Conservation (phyloP, 2,113 vertebrate genomes). For the Halcyon senegalensis region DNA sequence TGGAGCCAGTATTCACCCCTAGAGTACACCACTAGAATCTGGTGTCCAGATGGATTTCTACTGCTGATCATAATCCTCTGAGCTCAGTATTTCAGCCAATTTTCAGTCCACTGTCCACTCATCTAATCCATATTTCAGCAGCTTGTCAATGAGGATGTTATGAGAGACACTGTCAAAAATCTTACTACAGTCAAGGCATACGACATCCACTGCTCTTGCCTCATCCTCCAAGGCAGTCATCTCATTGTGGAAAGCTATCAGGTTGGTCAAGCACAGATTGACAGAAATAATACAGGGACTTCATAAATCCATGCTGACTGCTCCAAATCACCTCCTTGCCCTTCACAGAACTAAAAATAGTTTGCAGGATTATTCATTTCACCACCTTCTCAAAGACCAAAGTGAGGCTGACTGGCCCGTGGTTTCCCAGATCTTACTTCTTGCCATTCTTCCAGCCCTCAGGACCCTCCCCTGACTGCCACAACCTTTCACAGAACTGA, state of each 20-base stretch:
- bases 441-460: background rate
- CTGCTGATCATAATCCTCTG: background rate
- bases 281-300: background rate
- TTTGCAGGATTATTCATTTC: background rate
- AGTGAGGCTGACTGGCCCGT: background rate
- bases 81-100: background rate
- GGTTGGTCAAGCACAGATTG: background rate
- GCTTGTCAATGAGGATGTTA: background rate
- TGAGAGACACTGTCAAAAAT: background rate
- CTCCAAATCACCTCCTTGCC: background rate
- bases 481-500: background rate
- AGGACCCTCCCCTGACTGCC: background rate
- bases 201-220: background rate
- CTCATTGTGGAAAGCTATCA: background rate
- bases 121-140: background rate
- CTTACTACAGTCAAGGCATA: background rate
- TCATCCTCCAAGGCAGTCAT: background rate
- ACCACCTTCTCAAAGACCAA: background rate
- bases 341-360: background rate
- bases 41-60: background rate
- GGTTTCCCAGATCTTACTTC: background rate
- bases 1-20: background rate
- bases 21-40: background rate
- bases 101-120: background rate
- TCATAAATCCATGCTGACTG: background rate